Percentiles rank a stretch among this genome's conserved stretches.
These are phyloP conservation scores for Lemur catta DNA, from an alignment of 2,797 vertebrate genomes.

Conservation along the genomic window DNA sequence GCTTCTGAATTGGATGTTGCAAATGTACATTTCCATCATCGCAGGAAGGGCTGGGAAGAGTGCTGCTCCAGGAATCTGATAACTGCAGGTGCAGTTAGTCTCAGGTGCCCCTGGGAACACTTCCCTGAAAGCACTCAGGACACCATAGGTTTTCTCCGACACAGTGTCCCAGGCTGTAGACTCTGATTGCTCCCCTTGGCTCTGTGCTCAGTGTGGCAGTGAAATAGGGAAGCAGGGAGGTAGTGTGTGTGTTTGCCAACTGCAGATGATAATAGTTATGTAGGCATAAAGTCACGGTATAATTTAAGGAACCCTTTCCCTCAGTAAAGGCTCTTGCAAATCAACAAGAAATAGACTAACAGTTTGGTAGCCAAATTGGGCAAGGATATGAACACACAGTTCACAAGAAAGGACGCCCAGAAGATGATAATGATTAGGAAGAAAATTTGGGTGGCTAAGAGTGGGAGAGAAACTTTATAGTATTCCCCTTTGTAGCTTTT, in stretches of 20 bases:
- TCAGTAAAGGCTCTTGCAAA: neutral
- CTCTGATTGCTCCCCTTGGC: fast-evolving
- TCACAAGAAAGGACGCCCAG: neutral
- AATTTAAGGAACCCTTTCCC: neutral
- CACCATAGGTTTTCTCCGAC: neutral
- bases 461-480: neutral
- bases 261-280: neutral
- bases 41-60: neutral
- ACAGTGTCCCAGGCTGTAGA: neutral
- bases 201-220: neutral
- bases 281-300: neutral
- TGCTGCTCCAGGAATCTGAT: neutral
- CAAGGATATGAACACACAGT: neutral
- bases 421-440: neutral
- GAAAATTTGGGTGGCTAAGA: neutral
- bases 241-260: neutral
- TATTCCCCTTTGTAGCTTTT: neutral
- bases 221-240: neutral
- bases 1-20: neutral
- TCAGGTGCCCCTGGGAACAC: neutral
- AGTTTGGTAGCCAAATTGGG: neutral
- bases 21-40: neutral
- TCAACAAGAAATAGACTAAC: neutral
- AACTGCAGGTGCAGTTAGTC: fast-evolving
- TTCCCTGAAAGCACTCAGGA: neutral